phyloP scores from a whole-genome alignment of 2,888 invertebrate species.

The Cryptocheilus praepositus region DNA sequence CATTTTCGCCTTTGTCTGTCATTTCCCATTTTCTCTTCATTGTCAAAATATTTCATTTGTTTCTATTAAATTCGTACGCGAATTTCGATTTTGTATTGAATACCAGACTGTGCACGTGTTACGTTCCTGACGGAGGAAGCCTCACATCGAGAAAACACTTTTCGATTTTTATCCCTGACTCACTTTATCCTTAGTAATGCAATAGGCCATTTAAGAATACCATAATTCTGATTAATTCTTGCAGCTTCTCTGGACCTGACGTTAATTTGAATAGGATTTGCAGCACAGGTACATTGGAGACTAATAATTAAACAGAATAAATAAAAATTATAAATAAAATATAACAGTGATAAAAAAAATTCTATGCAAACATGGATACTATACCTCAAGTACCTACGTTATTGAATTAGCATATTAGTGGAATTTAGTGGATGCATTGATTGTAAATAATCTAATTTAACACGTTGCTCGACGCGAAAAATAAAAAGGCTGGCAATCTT shows the following conservation, averaged over 20 bases:
- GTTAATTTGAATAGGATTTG: not conserved
- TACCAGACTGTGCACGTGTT: conserved; percentile 12
- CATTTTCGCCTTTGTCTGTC: conserved; percentile 35
- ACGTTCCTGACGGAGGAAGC: conserved; percentile 10
- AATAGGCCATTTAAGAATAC: conserved; percentile 40
- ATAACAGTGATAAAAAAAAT: too few species aligned
- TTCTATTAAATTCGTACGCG: conserved; percentile 20
- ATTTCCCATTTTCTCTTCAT: conserved; percentile 31
- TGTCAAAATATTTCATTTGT: conserved; percentile 56
- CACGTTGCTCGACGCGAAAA: too few species aligned
- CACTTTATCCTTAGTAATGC: conserved; percentile 16
- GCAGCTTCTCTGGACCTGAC: not conserved
- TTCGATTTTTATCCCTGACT: not conserved
- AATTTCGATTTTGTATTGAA: not conserved
- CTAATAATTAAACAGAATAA: not conserved
- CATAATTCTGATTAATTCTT: conserved; percentile 2
- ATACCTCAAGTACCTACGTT: too few species aligned
- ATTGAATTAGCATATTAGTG: too few species aligned
- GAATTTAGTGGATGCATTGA: too few species aligned
- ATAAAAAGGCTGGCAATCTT: too few species aligned
- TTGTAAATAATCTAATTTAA: too few species aligned
- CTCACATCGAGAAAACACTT: conserved; percentile 13
- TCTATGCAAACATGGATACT: too few species aligned
- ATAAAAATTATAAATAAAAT: not conserved
- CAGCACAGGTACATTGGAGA: not conserved